Conservation (phyloP, 2,113 vertebrate species). For the Aegotheles bennettii region DNA sequence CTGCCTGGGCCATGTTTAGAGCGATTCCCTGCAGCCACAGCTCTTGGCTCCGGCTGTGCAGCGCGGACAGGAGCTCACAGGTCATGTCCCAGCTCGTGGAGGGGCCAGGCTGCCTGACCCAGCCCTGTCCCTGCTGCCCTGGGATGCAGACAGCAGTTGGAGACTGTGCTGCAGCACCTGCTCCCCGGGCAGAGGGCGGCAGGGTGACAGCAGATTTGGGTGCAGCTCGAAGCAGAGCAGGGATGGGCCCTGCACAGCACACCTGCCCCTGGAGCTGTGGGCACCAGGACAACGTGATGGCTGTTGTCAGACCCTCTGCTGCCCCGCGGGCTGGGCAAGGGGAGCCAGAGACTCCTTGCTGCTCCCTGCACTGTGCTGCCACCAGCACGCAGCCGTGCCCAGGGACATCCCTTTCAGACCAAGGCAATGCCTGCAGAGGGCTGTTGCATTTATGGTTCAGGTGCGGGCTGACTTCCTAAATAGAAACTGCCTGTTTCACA, state of each 20-base stretch:
- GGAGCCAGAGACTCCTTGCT: too few species aligned
- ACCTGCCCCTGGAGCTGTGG: too few species aligned
- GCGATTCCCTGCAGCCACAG: neutral
- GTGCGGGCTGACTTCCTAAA: too few species aligned
- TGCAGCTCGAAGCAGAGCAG: too few species aligned
- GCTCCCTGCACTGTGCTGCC: too few species aligned
- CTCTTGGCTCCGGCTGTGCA: neutral
- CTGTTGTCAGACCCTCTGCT: too few species aligned
- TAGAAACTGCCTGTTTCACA: too few species aligned
- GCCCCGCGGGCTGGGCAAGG: too few species aligned
- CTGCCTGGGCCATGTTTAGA: neutral
- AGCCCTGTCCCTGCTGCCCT: neutral
- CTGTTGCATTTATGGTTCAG: neutral
- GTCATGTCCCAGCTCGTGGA: rapidly evolving
- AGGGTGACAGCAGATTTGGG: too few species aligned
- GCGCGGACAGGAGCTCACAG: rapidly evolving
- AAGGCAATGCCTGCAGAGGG: neutral
- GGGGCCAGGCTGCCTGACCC: neutral
- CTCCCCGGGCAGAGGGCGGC: neutral
- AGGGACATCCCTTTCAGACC: neutral
- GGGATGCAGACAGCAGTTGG: neutral
- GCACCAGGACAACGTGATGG: too few species aligned
- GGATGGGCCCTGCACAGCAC: too few species aligned
- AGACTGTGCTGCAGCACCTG: neutral
- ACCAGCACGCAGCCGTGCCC: too few species aligned